phyloP scores from a whole-genome alignment of 2,797 vertebrate genomes.

The Paratrypauchen microcephalus region DNA sequence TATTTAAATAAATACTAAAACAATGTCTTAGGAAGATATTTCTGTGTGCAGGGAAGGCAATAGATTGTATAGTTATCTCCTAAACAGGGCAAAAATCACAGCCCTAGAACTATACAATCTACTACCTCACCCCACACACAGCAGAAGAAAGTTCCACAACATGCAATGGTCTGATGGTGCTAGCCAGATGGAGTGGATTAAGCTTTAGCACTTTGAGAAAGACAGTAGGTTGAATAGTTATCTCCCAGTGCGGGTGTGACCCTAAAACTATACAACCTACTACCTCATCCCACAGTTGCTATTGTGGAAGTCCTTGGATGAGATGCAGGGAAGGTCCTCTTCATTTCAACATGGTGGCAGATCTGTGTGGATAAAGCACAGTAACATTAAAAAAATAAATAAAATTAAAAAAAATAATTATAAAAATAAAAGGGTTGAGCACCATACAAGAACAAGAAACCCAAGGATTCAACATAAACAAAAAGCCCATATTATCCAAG shows the following conservation, averaged over 20 bases:
- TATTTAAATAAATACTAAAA: neutral
- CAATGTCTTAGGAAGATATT: conserved; percentile 20
- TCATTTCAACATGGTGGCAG: neutral
- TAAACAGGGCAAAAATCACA: conserved; percentile 90
- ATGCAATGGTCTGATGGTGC: neutral
- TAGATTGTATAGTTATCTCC: conserved; percentile 98
- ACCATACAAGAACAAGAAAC: too few species aligned
- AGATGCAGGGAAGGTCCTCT: neutral
- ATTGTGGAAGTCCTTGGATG: conserved; percentile 18
- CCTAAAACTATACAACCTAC: conserved; percentile 99
- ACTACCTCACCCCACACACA: conserved; percentile 93
- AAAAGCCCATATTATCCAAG: too few species aligned
- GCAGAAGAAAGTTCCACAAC: neutral
- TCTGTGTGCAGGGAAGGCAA: conserved; percentile 93
- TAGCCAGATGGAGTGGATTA: conserved; percentile 6
- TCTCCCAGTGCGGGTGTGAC: conserved; percentile 99
- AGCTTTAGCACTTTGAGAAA: conserved; percentile 89
- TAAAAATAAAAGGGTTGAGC: too few species aligned
- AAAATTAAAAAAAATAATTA: too few species aligned
- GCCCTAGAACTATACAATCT: conserved; percentile 98
- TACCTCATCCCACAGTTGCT: conserved; percentile 96
- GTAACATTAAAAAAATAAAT: neutral
- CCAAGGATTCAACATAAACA: too few species aligned
- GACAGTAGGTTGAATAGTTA: conserved; percentile 99
- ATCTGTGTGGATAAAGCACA: conserved; percentile 2